Base-by-base conservation (phyloP, 2,888 invertebrate genomes). In the Oscheius sp. region DNA sequence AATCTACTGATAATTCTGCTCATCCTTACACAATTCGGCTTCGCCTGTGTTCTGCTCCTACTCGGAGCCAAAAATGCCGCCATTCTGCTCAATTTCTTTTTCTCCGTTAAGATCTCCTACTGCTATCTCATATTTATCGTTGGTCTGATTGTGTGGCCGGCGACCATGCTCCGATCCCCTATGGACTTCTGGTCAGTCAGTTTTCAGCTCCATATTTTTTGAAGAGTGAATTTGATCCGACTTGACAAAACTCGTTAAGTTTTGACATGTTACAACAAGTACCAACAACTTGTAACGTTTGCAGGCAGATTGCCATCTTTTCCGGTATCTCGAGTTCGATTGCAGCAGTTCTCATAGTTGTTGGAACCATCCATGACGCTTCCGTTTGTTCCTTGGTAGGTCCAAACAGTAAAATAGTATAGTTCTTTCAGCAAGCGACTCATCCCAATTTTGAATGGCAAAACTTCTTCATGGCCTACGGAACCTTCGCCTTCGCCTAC, bases 51-150 rank as follows among this genome's bases (percentile, higher is more conserved):
- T 53, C 70, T 80, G 10, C 68, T 80, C 4, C 70, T 80, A 0
- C 66, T 80, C 29, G 78, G 78, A 11, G 75, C 80, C 50, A 80
- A 80, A 70, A 80, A 80, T 57, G 70, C 77, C 13, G 75, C 78
- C 2, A 78, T 80, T 42, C 65, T 80, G 1, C 77, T 80, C 21
- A 75, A 80, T 50, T 80, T 77, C 58, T 80, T 80, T 73, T 77
- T 78, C 76, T 53, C 70, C 10, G 21, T 78, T 29, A 74, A 77
- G 48, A 74, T 79, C 58, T 75, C 76, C 35, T 74, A 73, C 53
- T 80, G 80, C 50, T 80, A 77, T 63, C 76, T 80, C 2, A 80
- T 80, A 55, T 53, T 80, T 0, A 71, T 78, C 11, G 77, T 78
- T 10, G 80, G 77, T 21, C 10, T 80, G 1, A 60, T 66, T 11